Evolutionary conservation across 1,140 invertebrate genomes (phyloP).

Genomic region (Eciton burchellii): DNA sequence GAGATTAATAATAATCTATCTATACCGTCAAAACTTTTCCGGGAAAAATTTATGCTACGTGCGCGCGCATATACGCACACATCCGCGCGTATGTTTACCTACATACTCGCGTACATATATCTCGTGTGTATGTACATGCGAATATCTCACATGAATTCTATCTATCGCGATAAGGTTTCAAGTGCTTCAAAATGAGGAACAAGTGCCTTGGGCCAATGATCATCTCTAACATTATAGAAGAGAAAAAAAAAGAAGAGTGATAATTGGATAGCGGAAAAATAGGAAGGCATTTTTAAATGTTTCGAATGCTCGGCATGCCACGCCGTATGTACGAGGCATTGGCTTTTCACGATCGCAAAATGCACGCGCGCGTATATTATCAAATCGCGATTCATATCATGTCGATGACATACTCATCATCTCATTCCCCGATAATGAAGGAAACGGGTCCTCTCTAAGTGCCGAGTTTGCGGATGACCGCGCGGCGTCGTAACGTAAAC

Average conservation of each 20-base stretch:
- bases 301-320: not conserved
- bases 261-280: too few relatives aligned
- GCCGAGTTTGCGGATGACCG: too few relatives aligned
- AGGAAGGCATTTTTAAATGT: too few relatives aligned
- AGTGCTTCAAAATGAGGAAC: not conserved
- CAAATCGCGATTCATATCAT: not conserved
- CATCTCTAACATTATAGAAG: not conserved
- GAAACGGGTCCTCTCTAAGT: not conserved
- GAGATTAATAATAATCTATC: not conserved
- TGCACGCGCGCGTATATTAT: not conserved
- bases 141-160: not conserved
- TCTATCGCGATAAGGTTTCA: not conserved
- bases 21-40: not conserved
- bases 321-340: not conserved
- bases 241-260: not conserved
- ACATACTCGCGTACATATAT: not conserved
- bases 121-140: too few relatives aligned
- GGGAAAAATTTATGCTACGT: not conserved
- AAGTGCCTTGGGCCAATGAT: too few relatives aligned
- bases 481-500: not conserved
- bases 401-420: too few relatives aligned
- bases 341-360: constrained; percentile 5
- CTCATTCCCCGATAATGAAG: not conserved
- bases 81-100: too few relatives aligned
- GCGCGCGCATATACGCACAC: not conserved